A percentile compares a stretch with the other conserved stretches of the same genome.
Evolutionary conservation across 2,888 invertebrate species (phyloP).

Genomic region (Xestia c-nigrum): DNA sequence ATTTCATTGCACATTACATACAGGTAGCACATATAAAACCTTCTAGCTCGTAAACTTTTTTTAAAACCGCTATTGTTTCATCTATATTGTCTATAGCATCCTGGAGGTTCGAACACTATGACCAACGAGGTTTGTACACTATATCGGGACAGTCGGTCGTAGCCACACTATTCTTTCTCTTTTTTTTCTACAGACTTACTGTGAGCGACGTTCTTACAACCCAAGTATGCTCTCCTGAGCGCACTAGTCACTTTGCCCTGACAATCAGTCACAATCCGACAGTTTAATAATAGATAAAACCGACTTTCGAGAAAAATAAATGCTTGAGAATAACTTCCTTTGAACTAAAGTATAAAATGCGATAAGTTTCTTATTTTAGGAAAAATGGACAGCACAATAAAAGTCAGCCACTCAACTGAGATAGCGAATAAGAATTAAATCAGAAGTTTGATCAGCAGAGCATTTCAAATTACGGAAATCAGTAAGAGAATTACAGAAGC

Average conservation of each 20-base stretch:
- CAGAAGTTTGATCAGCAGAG: constrained; percentile 44
- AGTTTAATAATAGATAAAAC: constrained; percentile 61
- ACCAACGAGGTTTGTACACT: constrained; percentile 64
- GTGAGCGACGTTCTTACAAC: constrained; percentile 90
- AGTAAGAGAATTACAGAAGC: constrained; percentile 54
- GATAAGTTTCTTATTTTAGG: constrained; percentile 16
- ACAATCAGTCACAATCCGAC: constrained; percentile 74
- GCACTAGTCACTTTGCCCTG: constrained; percentile 90
- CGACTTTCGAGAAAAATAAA: constrained; percentile 48
- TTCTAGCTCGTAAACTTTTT: constrained; percentile 64
- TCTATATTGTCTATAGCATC: constrained; percentile 70
- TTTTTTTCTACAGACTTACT: constrained; percentile 88
- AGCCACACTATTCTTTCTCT: constrained; percentile 68
- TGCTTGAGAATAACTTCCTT: constrained; percentile 51
- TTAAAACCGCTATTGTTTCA: constrained; percentile 53
- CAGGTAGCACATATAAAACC: constrained; percentile 60
- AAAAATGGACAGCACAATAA: constrained; percentile 35
- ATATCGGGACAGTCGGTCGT: constrained; percentile 60
- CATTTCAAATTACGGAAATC: constrained; percentile 44
- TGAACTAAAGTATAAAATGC: constrained; percentile 49
- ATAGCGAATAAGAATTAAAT: constrained; percentile 40
- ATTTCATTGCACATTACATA: constrained; percentile 63
- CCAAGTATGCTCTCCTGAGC: constrained; percentile 89
- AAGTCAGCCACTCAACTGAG: constrained; percentile 44
- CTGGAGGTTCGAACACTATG: constrained; percentile 60